Evolutionary conservation across 2,113 vertebrate species (phyloP).

Genomic region (Raja brachyura): DNA sequence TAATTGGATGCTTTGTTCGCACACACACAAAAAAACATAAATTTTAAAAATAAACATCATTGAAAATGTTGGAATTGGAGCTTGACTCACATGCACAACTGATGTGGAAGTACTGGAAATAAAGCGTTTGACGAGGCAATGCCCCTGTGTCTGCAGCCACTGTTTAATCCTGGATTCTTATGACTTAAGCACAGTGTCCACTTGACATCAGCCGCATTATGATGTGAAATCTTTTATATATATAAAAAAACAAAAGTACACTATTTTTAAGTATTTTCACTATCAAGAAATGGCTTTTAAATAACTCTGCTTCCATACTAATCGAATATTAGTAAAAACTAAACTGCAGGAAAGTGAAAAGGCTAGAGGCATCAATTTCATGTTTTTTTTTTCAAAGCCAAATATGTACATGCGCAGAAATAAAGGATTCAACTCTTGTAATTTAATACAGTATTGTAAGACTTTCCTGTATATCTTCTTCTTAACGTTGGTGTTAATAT

Average conservation of each 20-base stretch:
- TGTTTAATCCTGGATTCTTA: constrained; percentile 82
- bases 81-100: constrained; percentile 71
- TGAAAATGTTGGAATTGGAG: constrained; percentile 63
- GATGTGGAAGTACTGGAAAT: constrained; percentile 65
- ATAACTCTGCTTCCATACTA: constrained; percentile 92
- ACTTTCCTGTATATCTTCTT: constrained; percentile 88
- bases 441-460: constrained; percentile 81
- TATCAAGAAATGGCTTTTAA: constrained; percentile 91
- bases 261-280: constrained; percentile 99
- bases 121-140: constrained; percentile 66
- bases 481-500: constrained; percentile 96
- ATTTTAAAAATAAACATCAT: constrained; percentile 57
- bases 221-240: constrained; percentile 91
- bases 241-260: constrained; percentile 67
- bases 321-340: constrained; percentile 63
- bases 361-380: constrained; percentile 73
- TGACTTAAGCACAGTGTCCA: constrained; percentile 85
- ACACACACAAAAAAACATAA: constrained; percentile 19
- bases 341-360: constrained; percentile 62
- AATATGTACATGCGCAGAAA: constrained; percentile 78
- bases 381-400: constrained; percentile 82
- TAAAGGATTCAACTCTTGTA: constrained; percentile 77
- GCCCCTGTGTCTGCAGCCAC: constrained; percentile 76
- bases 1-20: constrained; percentile 59
- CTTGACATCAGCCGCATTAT: constrained; percentile 89